Evolutionary conservation across 2,113 vertebrate species (phyloP).

Genomic region (Aplodontia rufa): DNA sequence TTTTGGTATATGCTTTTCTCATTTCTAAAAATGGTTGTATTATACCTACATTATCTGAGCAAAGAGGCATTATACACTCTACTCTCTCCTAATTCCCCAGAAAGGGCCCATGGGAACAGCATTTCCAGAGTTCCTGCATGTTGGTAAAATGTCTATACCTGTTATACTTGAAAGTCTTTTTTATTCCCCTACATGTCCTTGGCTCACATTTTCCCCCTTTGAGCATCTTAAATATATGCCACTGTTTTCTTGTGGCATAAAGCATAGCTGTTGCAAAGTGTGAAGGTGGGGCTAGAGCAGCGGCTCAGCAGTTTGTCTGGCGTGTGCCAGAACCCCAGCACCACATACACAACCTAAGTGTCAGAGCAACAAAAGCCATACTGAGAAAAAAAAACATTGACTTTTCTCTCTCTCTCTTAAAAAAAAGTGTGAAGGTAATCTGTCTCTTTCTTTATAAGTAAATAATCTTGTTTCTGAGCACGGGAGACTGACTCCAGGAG

Average conservation of each 20-base stretch:
- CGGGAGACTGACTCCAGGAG: background rate
- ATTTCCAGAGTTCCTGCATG: background rate
- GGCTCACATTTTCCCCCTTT: background rate
- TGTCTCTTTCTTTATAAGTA: background rate
- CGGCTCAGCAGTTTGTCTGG: no score
- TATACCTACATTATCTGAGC: background rate
- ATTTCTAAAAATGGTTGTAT: background rate
- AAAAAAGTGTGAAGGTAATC: constrained; percentile 16
- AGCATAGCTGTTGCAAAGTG: background rate
- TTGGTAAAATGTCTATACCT: background rate
- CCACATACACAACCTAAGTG: no score
- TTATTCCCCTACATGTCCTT: background rate
- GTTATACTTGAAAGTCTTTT: background rate
- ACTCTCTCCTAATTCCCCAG: background rate
- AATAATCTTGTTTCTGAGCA: background rate
- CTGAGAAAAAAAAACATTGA: no score
- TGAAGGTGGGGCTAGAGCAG: no score
- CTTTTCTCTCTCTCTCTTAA: no score
- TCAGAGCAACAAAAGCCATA: no score
- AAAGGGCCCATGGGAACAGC: background rate
- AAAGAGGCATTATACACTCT: background rate
- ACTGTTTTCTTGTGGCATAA: background rate
- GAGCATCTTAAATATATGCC: constrained; percentile 1
- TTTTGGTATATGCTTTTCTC: background rate
- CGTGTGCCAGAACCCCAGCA: no score